Evolutionary conservation across 2,797 vertebrate species (phyloP), one percentile per base, ranked within the genome.

Genomic region (Mastacembelus armatus): DNA sequence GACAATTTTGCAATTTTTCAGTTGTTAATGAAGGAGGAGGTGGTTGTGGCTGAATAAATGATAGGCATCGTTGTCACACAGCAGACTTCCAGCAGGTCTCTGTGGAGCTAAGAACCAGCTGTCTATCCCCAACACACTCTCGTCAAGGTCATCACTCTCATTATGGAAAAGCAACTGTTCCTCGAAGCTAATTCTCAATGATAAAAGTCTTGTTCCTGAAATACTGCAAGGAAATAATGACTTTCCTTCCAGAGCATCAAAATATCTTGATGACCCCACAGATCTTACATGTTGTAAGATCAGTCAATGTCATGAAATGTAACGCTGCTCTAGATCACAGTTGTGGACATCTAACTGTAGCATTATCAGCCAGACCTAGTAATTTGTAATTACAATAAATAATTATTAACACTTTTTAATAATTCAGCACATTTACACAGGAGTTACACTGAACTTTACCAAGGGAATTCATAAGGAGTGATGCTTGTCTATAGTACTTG

Each of bases 101-200:
- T 83, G 83, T 40, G 64, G 85, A 86, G 83, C 91, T 88, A 84
- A 85, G 76, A 71, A 61, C 69, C 71, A 83, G 81, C 87, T 86
- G 84, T 87, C 88, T 85, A 45, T 76, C 39, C 83, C 66, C 74
- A 78, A 40, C 45, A 43, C 33, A n/a, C 56, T 22, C 66, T 58
- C 32, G 67, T 78, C 87, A 93, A 89, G 89, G 91, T 90, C 88
- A 83, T 18, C 27, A 19, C 54, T 66, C 50, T 56, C 52, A 47
- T 71, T 50, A 63, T 58, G 67, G 52, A 75, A 30, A 33, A 55
- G 47, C 38, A n/a, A n/a, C n/a, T 1, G 4, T 26, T 71, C 40
- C 47, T 78, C 33, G 26, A 44, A 54, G 39, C 44, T 4, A 36
- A 62, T 60, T 60, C 33, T 40, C 14, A 73, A 71, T 50, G 40